Evolutionary conservation across 2,113 vertebrate genomes (phyloP), one percentile per base, ranked within the genome.

Genomic region (Ascaphus truei): DNA sequence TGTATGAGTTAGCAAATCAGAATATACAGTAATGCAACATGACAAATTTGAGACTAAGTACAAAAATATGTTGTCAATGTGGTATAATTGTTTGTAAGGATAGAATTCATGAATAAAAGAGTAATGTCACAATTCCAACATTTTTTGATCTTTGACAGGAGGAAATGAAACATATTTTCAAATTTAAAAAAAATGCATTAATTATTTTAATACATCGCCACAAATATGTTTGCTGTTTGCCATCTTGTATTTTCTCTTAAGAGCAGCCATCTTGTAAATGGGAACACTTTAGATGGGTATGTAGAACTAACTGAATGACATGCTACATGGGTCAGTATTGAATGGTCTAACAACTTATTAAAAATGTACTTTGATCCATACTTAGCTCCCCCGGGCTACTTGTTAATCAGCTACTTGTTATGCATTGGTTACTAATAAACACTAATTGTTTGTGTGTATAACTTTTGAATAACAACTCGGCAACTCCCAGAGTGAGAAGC

Each of bases 291-390:
- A 53, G 33, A 53, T 53, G 29, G 27, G 16, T 33, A 39, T 65
- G 18, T 36, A 65, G 11, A 30, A 39, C 34, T 41, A 53, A 65
- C 41, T 65, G 47, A 63, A 51, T 51, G 10, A 53, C 62, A 26
- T 41, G 25, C 41, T 65, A 33, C 51, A 37, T 30, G n/a, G 62
- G 62, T 53, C 62, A 55, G 34, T 31, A 52, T 37, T 53, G 33
- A 39, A 53, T 34, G 61, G 48, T 30, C 61, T 50, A 63, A 50
- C 61, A 63, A 47, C 30, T 63, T n/a, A 34, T 51, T 36, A 63
- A 63, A 53, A 30, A 41, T 65, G 34, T 53, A 39, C 48, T n/a
- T 12, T 47, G 31, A 29, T 13, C 7, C 8, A 16, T 68, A 58
- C 31, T 68, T 47, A 57, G 64, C 39, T 47, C 37, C 50, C 34